Evolutionary conservation across 2,797 vertebrate genomes (phyloP).

Genomic region (Diplodus sargus): DNA sequence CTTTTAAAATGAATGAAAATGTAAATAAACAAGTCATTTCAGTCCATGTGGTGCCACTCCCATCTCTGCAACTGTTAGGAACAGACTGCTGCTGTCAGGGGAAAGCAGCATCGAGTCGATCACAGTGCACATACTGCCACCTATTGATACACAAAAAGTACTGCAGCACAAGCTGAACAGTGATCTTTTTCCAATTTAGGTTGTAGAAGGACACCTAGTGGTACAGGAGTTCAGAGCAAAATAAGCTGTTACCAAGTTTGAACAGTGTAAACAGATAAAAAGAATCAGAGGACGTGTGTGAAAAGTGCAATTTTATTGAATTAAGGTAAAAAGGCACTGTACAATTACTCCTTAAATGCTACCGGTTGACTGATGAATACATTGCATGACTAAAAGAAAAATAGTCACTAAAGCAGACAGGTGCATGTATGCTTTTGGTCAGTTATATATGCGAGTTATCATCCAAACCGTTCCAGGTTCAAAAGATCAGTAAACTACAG

Average conservation of each 20-base stretch:
- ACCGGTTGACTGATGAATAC: background rate
- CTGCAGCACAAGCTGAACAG: background rate
- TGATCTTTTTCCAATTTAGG: background rate
- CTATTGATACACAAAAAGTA: conserved; percentile 29
- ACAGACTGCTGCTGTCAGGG: conserved; percentile 4
- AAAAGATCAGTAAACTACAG: background rate
- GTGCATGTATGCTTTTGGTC: conserved; percentile 3
- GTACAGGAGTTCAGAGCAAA: background rate
- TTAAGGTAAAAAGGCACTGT: conserved; percentile 67
- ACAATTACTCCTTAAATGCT: background rate
- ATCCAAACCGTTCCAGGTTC: background rate
- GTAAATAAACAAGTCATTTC: conserved; percentile 29
- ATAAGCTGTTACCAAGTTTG: background rate
- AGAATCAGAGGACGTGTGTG: background rate
- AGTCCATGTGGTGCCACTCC: conserved; percentile 47
- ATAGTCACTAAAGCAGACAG: background rate
- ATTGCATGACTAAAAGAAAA: background rate
- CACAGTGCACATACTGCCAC: conserved; percentile 31
- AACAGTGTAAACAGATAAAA: background rate
- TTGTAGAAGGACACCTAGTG: conserved; percentile 58
- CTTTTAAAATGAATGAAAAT: conserved; percentile 16
- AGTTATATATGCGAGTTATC: background rate
- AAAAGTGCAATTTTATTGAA: conserved; percentile 71
- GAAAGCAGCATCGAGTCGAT: background rate
- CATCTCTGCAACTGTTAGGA: conserved; percentile 16